Evolutionary conservation across 1,140 invertebrate genomes (phyloP).

Genomic region (Polypedilum pembai): DNA sequence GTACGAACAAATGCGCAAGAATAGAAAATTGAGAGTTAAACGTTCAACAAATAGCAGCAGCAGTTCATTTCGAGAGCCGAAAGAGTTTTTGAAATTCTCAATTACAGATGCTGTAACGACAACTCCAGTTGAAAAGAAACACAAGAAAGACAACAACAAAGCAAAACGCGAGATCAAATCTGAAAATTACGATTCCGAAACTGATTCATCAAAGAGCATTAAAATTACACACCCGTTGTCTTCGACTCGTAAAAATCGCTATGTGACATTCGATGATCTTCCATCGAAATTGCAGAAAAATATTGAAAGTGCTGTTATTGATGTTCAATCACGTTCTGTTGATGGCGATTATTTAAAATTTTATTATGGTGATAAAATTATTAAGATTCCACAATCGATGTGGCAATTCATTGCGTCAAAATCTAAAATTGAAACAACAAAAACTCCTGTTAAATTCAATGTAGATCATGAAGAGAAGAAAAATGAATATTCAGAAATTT

Average conservation of each 20-base stretch:
- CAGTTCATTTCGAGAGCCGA: background rate
- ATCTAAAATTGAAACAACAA: background rate
- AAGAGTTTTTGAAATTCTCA: background rate
- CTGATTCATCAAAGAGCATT: background rate
- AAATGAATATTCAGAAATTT: no score
- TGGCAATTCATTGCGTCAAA: background rate
- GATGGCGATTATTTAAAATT: conserved; percentile 14
- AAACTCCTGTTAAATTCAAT: no score
- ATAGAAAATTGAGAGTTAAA: background rate
- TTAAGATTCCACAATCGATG: background rate
- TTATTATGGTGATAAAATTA: conserved; percentile 1
- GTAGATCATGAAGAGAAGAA: no score
- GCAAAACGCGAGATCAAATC: background rate
- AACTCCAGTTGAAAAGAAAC: background rate
- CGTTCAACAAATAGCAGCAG: background rate
- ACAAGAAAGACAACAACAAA: background rate
- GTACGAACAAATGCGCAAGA: background rate
- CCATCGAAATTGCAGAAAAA: background rate
- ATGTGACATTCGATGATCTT: background rate
- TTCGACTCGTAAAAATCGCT: background rate
- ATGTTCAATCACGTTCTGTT: background rate
- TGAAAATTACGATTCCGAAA: background rate
- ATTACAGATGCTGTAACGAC: background rate
- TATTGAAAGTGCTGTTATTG: background rate
- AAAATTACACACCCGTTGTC: conserved; percentile 21